phyloP scores from a whole-genome alignment of 1,140 invertebrate genomes.

The Pseudomyrmex concolor region DNA sequence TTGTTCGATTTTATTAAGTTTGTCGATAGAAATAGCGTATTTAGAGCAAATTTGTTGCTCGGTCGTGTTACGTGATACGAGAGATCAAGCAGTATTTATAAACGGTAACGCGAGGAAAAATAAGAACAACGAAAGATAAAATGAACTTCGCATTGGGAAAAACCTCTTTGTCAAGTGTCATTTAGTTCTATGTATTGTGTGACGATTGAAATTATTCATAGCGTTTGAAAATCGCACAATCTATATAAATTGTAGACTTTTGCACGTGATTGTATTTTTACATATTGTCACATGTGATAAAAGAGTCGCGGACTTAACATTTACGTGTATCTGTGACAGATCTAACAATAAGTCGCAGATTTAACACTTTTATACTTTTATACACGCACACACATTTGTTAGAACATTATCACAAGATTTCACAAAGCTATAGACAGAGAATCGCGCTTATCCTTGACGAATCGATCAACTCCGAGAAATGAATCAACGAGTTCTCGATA shows the following conservation, averaged over 20 bases:
- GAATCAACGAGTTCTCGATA: background rate
- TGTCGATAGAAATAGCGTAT: slow-evolving; percentile 2
- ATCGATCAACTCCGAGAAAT: slow-evolving; percentile 1
- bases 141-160: background rate
- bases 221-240: background rate
- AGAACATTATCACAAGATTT: slow-evolving; percentile 6
- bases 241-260: background rate
- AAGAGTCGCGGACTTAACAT: background rate
- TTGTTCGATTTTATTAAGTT: background rate
- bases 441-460: no score
- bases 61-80: background rate
- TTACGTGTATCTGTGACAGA: background rate
- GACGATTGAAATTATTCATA: slow-evolving; percentile 20
- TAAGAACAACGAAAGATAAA: background rate
- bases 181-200: background rate
- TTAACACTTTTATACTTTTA: no score
- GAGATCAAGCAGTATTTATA: slow-evolving; percentile 14
- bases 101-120: slow-evolving; percentile 4
- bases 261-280: background rate
- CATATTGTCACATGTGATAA: background rate
- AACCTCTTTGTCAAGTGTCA: slow-evolving; percentile 16
- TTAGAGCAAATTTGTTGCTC: background rate
- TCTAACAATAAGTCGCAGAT: no score
- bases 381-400: no score
- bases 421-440: background rate